These are phyloP conservation scores for Acronicta alni DNA, from an alignment of 2,888 invertebrate genomes.

Conservation along the genomic window DNA sequence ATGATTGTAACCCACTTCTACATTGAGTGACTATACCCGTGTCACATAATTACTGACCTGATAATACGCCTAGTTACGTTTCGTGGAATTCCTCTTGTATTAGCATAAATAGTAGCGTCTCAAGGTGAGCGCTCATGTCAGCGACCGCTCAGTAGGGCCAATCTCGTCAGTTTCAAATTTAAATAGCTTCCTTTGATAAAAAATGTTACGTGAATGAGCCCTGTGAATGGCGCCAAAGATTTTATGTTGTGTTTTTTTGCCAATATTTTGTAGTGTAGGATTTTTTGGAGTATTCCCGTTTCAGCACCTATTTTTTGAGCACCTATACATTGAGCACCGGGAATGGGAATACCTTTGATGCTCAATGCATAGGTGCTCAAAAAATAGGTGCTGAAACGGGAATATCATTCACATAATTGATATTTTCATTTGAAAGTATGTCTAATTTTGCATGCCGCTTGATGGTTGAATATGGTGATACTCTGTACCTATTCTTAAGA, in stretches of 20 bases:
- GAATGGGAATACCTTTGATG: too few relatives aligned
- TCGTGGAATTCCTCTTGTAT: constrained; percentile 61
- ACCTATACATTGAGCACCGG: too few relatives aligned
- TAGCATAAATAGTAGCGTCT: constrained; percentile 59
- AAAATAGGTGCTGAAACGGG: too few relatives aligned
- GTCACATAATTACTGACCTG: constrained; percentile 42
- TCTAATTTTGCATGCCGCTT: too few relatives aligned
- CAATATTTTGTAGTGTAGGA: background rate
- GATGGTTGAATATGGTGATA: too few relatives aligned
- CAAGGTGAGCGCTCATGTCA: constrained; percentile 62
- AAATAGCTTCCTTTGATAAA: constrained; percentile 40
- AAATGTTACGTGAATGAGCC: constrained; percentile 38
- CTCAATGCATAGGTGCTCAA: too few relatives aligned
- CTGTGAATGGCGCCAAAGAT: constrained; percentile 26
- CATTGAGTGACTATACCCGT: constrained; percentile 12
- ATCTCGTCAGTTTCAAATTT: constrained; percentile 53
- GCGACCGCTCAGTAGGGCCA: constrained; percentile 57
- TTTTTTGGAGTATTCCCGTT: background rate
- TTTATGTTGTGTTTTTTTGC: constrained; percentile 1
- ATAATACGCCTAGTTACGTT: constrained; percentile 58
- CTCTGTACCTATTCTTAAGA: too few relatives aligned
- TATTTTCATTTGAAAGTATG: too few relatives aligned
- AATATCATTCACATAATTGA: too few relatives aligned
- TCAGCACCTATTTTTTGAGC: too few relatives aligned
- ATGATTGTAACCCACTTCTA: constrained; percentile 33